Evolutionary conservation across 64 coral and sea anemone species (phyloP).

Genomic region (Trachythela sp.): DNA sequence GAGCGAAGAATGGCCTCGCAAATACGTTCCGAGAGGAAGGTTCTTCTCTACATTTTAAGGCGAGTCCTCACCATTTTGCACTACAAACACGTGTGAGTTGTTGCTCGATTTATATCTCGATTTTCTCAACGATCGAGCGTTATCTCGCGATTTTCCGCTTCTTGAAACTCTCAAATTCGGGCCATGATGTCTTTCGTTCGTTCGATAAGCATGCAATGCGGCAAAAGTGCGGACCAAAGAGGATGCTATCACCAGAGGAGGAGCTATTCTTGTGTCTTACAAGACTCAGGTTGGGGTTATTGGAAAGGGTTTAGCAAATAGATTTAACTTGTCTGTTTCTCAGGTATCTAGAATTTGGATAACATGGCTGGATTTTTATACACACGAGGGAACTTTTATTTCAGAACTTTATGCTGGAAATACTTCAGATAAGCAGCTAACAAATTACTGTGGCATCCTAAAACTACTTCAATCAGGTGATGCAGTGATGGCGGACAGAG

Average conservation of each 20-base stretch:
- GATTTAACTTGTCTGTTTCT: slow-evolving; percentile 5
- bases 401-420: not conserved
- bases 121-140: too few species aligned
- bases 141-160: not conserved
- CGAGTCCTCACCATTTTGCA: not conserved
- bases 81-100: too few species aligned
- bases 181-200: not conserved
- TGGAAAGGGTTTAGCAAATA: not conserved
- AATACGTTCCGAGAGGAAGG: slow-evolving; percentile 4
- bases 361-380: not conserved
- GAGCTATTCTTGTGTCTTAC: slow-evolving; percentile 8
- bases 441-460: not conserved
- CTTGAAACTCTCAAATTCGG: not conserved
- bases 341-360: not conserved
- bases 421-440: not conserved
- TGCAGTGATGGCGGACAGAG: not conserved
- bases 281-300: not conserved
- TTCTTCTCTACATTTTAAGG: not conserved
- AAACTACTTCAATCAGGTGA: not conserved
- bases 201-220: not conserved
- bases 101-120: too few species aligned
- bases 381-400: not conserved
- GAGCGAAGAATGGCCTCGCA: slow-evolving; percentile 2
- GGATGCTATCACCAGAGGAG: not conserved
- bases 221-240: not conserved